These are phyloP conservation scores for Tinea semifulvella DNA, from an alignment of 2,888 invertebrate genomes.

Conservation along the genomic window DNA sequence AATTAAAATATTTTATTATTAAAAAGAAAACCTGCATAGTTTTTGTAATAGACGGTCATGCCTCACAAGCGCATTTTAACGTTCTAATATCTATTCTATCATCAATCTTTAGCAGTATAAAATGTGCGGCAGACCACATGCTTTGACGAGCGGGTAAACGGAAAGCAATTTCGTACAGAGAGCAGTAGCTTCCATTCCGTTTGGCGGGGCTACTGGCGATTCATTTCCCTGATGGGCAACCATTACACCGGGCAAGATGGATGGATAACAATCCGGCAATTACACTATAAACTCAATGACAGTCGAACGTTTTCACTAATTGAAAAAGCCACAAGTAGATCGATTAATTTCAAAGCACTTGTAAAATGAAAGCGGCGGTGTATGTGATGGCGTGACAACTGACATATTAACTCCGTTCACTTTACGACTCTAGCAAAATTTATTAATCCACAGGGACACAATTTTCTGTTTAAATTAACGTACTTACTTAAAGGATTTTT, in stretches of 20 bases:
- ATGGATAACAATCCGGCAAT: slow-evolving; percentile 62
- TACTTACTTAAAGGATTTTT: no score
- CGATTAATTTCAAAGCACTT: slow-evolving; percentile 59
- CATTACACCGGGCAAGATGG: slow-evolving; percentile 62
- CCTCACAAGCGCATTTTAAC: no score
- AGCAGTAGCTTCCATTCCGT: slow-evolving; percentile 42
- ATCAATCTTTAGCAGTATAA: slow-evolving; percentile 13
- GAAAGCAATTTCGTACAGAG: slow-evolving; percentile 48
- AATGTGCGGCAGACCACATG: slow-evolving; percentile 29
- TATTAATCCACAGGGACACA: slow-evolving; percentile 53
- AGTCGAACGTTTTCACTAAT: slow-evolving; percentile 62
- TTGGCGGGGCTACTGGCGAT: slow-evolving; percentile 41
- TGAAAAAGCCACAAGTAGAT: slow-evolving; percentile 55
- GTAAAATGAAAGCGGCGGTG: slow-evolving; percentile 55
- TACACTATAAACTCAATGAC: slow-evolving; percentile 62
- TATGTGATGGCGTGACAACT: slow-evolving; percentile 42
- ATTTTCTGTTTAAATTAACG: no score
- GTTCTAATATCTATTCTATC: background rate
- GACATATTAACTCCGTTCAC: slow-evolving; percentile 58
- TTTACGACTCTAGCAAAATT: slow-evolving; percentile 52
- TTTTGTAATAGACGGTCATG: no score
- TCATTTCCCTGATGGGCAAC: slow-evolving; percentile 61
- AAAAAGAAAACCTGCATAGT: no score
- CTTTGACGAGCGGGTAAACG: slow-evolving; percentile 36
- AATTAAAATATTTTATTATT: no score